Evolutionary conservation across 2,797 vertebrate species (phyloP), one percentile per base, ranked within the genome.

Genomic region (Tolypeutes matacus): DNA sequence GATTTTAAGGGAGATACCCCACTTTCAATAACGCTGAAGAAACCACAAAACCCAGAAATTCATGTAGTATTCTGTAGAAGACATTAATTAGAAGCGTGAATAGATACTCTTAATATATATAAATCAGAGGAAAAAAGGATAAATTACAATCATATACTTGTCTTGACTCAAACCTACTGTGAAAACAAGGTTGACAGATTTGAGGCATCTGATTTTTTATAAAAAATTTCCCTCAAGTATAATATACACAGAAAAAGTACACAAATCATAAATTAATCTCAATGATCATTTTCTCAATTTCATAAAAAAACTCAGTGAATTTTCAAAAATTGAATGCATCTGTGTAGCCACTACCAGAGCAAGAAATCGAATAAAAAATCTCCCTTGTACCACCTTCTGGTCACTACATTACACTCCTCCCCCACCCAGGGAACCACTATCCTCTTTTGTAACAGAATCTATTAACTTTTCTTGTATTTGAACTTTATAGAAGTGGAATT

Each of bases 1-100:
- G 34, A 67, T 91, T 85, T 87, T 96, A 78, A 76, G 86, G 53
- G 20, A 87, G 36, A 87, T 76, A 83, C 51, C 13, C 46, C 64
- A 11, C 73, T 46, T 42, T 76, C n/a, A 65, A 8, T 58, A 67
- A 62, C 20, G 34, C 60, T 56, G 21, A 34, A 76, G 31, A 67
- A 62, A 86, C 46, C 64, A 90, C 29, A 84, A 83, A 87, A 36
- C 36, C 62, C 49, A 96, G 49, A 84, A 93, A 13, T 39, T 78
- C 65, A 17, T 34, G 12, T 65, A 86, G 64, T 82, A 67, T 27
- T 73, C 27, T 87, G 39, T 27, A n/a, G 18, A 58, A 65, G 70
- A 95, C 77, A 93, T n/a, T 27, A 81, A 89, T 25, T 31, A 70
- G 18, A 93, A 89, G n/a, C 29, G 67, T 25, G 2, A 39, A 49